Conservation (phyloP, 1,140 invertebrate species). For the Micrasema longulum region DNA sequence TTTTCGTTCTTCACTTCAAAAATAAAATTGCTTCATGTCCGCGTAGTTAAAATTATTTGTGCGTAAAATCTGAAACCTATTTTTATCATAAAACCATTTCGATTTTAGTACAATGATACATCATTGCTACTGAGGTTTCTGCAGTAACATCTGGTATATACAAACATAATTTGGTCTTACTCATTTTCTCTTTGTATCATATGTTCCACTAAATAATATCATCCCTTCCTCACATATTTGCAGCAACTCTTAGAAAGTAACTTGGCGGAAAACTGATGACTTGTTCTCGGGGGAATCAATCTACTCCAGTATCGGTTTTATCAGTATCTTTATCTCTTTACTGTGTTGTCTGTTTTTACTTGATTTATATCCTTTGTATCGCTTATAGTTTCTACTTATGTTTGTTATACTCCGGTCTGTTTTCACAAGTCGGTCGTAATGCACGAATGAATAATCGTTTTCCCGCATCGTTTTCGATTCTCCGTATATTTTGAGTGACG, state of each 20-base stretch:
- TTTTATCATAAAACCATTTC: too few relatives aligned
- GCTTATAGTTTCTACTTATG: background rate
- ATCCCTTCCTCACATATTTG: too few relatives aligned
- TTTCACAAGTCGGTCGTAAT: conserved; percentile 40
- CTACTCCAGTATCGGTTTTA: conserved; percentile 32
- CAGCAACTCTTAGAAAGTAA: conserved; percentile 20
- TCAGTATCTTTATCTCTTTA: conserved; percentile 30
- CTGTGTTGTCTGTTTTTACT: conserved; percentile 16
- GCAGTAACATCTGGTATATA: too few relatives aligned
- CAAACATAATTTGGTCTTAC: too few relatives aligned
- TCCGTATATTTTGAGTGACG: conserved; percentile 48
- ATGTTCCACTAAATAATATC: too few relatives aligned
- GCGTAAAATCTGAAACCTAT: too few relatives aligned
- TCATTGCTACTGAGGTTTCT: too few relatives aligned
- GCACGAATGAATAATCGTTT: conserved; percentile 46
- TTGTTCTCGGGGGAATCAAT: conserved; percentile 48
- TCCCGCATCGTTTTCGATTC: conserved; percentile 50
- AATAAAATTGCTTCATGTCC: too few relatives aligned
- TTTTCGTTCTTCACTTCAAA: too few relatives aligned
- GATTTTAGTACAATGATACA: too few relatives aligned
- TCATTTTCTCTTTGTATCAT: too few relatives aligned
- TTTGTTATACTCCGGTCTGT: background rate
- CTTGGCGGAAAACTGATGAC: conserved; percentile 45
- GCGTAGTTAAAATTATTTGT: too few relatives aligned
- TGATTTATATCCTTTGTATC: background rate